Percentiles rank a stretch among this genome's conserved stretches.
These are phyloP conservation scores for Fratercula arctica DNA, from an alignment of 2,797 vertebrate species.

Conservation along the genomic window DNA sequence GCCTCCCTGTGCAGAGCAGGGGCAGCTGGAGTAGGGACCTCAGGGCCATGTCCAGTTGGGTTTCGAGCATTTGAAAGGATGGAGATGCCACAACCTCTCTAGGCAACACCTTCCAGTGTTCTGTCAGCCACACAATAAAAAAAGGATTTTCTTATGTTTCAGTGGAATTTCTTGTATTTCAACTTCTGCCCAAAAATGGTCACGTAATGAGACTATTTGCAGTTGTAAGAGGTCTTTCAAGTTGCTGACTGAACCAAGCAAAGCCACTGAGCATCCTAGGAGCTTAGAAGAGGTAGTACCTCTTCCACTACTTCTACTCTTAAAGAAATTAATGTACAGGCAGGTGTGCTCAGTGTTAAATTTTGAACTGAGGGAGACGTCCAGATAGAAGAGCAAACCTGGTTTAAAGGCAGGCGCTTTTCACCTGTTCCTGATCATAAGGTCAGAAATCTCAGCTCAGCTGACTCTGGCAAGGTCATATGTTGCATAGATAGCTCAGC, in stretches of 20 bases:
- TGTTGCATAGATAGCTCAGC: background rate
- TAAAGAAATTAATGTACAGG: background rate
- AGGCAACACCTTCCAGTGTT: background rate
- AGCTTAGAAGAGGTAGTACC: background rate
- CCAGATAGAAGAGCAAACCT: background rate
- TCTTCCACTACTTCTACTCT: background rate
- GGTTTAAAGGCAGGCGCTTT: background rate
- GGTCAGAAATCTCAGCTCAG: background rate
- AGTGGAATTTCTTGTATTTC: background rate
- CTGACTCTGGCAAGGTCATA: background rate
- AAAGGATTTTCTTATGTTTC: background rate
- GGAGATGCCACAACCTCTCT: background rate
- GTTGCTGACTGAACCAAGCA: background rate
- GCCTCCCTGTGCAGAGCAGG: background rate
- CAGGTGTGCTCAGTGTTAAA: background rate
- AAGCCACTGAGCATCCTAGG: background rate
- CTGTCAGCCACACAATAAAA: background rate
- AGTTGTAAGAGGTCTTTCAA: background rate
- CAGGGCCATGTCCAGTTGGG: fast-evolving
- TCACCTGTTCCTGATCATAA: background rate
- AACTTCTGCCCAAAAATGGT: background rate
- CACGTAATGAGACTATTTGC: background rate
- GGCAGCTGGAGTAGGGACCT: background rate
- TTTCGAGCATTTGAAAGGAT: background rate
- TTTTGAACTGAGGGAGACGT: background rate